Evolutionary conservation across 2,113 vertebrate species (phyloP), one percentile per base, ranked within the genome.

Genomic region (Dissostichus mawsoni): DNA sequence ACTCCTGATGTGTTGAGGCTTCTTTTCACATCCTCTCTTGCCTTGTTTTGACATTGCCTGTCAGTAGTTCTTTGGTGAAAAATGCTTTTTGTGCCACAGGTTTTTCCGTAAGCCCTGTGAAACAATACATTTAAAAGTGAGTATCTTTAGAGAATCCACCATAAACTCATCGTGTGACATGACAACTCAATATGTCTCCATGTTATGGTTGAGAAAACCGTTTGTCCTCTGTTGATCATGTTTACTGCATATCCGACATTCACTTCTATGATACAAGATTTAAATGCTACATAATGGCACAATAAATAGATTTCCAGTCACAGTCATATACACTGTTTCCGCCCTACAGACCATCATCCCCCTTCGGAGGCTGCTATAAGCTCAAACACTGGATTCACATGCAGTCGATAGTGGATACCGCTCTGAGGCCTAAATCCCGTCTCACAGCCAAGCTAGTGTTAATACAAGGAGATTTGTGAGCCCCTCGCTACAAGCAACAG

Each of bases 391-490:
- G 58, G 13, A 67, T 72, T 66, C 67, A 68, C 45, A 29, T 36
- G 58, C 29, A 81, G 70, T 78, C 80, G 59, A 70, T 69, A 71
- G 74, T 25, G 33, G 61, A 80, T 77, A 64, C 65, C 14, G 77
- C 78, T 87, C 74, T 29, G 33, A 82, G 68, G 77, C 74, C 79
- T 57, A 72, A 84, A 82, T 78, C 80, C 81, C 66, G 12, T 76
- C 58, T 82, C 63, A 73, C 69, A 76, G 75, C 66, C 74, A 70
- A 70, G 80, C 64, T 44, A n/a, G 69, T 76, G 73, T 80, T 90
- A 90, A 92, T 82, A 79, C 86, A 85, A 73, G 56, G 51, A 86
- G 85, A 90, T 92, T 88, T 90, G 91, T 81, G 86, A 81, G 83
- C 73, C 83, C 82, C 81, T 74, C 58, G 82, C 57, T 74, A 84